These are phyloP conservation scores for Helicoverpa armigera DNA, from an alignment of 1,140 invertebrate species.

Conservation along the genomic window DNA sequence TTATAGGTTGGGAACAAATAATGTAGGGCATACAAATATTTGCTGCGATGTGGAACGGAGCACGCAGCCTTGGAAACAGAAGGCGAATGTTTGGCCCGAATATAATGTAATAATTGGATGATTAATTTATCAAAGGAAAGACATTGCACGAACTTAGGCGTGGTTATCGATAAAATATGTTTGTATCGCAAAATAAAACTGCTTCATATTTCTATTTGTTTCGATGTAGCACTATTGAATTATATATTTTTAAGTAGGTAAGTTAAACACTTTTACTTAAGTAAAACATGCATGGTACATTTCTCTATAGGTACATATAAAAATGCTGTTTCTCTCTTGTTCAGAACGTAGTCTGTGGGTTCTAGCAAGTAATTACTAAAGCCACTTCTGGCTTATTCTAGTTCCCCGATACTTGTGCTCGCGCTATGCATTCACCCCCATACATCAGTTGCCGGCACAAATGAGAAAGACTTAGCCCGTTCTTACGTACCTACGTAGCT, in stretches of 20 bases:
- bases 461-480: background rate
- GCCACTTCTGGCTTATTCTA: background rate
- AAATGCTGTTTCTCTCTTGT: too few relatives aligned
- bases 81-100: background rate
- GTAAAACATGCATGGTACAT: too few relatives aligned
- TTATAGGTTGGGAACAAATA: slow-evolving; percentile 18
- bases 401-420: background rate
- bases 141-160: too few relatives aligned
- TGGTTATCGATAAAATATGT: too few relatives aligned
- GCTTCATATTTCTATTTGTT: too few relatives aligned
- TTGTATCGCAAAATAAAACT: too few relatives aligned
- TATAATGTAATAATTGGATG: slow-evolving; percentile 20
- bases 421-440: background rate
- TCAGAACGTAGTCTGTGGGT: background rate
- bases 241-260: too few relatives aligned
- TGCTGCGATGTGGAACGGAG: background rate
- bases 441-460: background rate
- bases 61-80: slow-evolving; percentile 5
- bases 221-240: too few relatives aligned
- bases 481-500: background rate
- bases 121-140: slow-evolving; percentile 20
- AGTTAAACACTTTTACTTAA: too few relatives aligned
- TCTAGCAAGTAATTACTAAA: background rate
- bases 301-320: too few relatives aligned
- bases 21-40: slow-evolving; percentile 30